A percentile compares a stretch with the other conserved stretches of the same genome.
Evolutionary conservation across 2,113 vertebrate species (phyloP).

Genomic region (Daubentonia madagascariensis): DNA sequence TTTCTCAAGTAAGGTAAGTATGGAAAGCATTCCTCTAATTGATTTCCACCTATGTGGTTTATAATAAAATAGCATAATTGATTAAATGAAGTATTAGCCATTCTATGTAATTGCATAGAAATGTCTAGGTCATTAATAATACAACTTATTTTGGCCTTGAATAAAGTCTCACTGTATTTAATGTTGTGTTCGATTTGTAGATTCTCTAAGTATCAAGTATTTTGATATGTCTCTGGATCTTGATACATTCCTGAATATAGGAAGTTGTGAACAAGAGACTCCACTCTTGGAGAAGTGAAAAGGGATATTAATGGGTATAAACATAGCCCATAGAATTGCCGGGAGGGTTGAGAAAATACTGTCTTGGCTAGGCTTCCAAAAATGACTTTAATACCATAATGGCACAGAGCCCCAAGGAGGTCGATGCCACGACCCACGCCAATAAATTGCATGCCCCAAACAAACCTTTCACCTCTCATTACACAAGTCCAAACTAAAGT

Average conservation of each 20-base stretch:
- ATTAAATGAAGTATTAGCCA: neutral
- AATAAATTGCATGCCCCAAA: neutral
- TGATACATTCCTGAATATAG: neutral
- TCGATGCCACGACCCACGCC: neutral
- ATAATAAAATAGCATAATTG: neutral
- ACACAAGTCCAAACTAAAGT: neutral
- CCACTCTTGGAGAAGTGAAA: neutral
- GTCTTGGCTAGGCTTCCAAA: neutral
- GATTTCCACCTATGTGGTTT: neutral
- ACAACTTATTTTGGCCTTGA: neutral
- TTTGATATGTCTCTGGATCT: neutral
- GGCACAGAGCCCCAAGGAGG: neutral
- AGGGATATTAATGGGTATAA: neutral
- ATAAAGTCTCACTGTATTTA: neutral
- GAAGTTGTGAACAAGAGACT: neutral
- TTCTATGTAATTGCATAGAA: neutral
- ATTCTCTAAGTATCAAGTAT: neutral
- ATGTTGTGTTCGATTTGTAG: neutral
- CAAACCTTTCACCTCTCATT: neutral
- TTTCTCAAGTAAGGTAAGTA: neutral
- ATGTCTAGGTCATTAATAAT: neutral
- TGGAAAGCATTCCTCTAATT: neutral
- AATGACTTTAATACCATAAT: neutral
- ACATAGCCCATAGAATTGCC: neutral
- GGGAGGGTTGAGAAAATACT: neutral